Conservation (phyloP, 2,888 invertebrate species). For the Sipha maydis region DNA sequence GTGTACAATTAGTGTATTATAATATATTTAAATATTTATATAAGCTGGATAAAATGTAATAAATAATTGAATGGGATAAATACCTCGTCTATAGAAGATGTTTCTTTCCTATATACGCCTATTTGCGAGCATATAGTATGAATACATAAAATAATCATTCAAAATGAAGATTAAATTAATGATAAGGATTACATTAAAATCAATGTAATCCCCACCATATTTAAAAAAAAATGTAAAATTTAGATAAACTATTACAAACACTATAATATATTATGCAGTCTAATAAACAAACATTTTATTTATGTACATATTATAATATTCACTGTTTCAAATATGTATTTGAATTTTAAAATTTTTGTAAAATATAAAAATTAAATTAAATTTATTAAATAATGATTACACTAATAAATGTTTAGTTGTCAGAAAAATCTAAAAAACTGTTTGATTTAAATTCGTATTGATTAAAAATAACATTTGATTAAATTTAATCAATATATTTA, state of each 20-base stretch:
- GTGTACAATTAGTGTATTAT: background rate
- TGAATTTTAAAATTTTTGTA: background rate
- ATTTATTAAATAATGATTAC: too few species aligned
- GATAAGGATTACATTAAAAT: background rate
- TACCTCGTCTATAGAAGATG: background rate
- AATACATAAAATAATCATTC: background rate
- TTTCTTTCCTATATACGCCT: background rate
- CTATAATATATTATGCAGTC: background rate
- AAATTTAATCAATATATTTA: too few species aligned
- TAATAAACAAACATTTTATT: background rate
- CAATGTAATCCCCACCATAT: background rate
- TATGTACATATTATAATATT: background rate
- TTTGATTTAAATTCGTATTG: too few species aligned
- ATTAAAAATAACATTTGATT: too few species aligned
- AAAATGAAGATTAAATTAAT: background rate
- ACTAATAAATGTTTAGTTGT: too few species aligned
- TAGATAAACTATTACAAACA: background rate
- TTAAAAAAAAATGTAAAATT: background rate
- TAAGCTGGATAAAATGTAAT: constrained; percentile 17
- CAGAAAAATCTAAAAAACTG: too few species aligned
- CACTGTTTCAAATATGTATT: background rate
- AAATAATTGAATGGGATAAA: constrained; percentile 24
- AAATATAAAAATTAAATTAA: too few species aligned
- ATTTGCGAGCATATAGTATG: background rate
- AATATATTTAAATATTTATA: background rate